These are phyloP conservation scores for Entosphenus tridentatus DNA, from an alignment of 2,113 vertebrate species.

Conservation along the genomic window DNA sequence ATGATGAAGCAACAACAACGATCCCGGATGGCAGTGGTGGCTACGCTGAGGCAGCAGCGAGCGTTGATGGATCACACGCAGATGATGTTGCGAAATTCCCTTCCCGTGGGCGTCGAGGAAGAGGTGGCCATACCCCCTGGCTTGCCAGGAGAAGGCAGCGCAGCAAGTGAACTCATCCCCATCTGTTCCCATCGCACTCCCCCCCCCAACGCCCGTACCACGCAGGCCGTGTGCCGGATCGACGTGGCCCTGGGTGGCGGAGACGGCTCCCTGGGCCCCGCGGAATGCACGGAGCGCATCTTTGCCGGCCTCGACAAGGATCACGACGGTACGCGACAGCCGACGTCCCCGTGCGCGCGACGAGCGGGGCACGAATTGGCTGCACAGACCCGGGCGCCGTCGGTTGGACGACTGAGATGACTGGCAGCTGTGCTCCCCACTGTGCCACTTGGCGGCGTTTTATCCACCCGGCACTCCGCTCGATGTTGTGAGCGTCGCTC, in stretches of 20 bases:
- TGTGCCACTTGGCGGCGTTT: too few species aligned
- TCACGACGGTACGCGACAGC: constrained; percentile 19
- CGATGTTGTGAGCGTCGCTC: too few species aligned
- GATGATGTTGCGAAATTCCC: not conserved
- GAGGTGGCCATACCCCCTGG: not conserved
- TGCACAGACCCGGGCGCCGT: too few species aligned
- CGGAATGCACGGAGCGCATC: constrained; percentile 30
- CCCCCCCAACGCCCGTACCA: constrained; percentile 1
- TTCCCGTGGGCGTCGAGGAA: not conserved
- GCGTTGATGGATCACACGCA: not conserved
- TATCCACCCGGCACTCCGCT: too few species aligned
- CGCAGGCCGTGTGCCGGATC: constrained; percentile 28
- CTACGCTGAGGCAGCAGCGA: too few species aligned
- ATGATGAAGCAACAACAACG: too few species aligned
- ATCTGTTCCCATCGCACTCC: not conserved
- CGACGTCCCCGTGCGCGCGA: too few species aligned
- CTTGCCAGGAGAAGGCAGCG: not conserved
- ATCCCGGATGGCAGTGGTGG: too few species aligned
- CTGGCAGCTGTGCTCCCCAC: too few species aligned
- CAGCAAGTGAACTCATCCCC: not conserved
- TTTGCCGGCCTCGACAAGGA: constrained; percentile 31
- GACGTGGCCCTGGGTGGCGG: constrained; percentile 20
- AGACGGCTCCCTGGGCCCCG: constrained; percentile 20
- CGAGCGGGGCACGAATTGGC: too few species aligned
- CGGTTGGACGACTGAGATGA: too few species aligned